Evolutionary conservation across 2,113 vertebrate genomes (phyloP), one percentile per base, ranked within the genome.

Genomic region (Gavia stellata): DNA sequence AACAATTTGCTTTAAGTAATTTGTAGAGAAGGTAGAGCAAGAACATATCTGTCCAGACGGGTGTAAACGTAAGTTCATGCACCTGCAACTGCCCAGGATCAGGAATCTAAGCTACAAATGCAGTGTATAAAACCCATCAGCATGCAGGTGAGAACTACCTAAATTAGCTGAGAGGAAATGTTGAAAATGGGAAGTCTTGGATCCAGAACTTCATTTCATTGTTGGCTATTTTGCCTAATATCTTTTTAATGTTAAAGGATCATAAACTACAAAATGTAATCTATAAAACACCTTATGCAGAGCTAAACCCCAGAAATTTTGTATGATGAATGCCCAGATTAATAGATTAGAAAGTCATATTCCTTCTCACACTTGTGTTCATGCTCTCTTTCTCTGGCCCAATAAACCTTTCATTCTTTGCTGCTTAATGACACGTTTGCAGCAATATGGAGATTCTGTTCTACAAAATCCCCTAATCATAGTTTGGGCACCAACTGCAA

Each of bases 301-400:
- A 90, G 25, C 25, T 10, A 58, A 92, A 83, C 10, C 20, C 19
- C 33, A 73, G 86, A 81, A 81, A 58, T 88, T 73, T 78, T 86
- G 1, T 20, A 55, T 71, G 53, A 78, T 45, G 33, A 77, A 94
- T 86, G n/a, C 5, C 12, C 45, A 59, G 42, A 58, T 83, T 90
- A 96, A 95, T 84, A 86, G 79, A 83, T 93, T 65, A 90, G 63
- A 93, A 92, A 94, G 53, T 72, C 49, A 53, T 73, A 73, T 78
- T 83, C 40, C 10, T 73, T 88, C 45, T 90, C 62, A 86, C 12
- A 29, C 12, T 88, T 73, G 10, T 55, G 38, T n/a, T 92, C 47
- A 61, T 70, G 31, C 3, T 84, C 15, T 82, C 34, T 92, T 84
- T 79, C 81, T 83, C 31, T 65, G 59, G 62, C 34, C 50, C 88